Evolutionary conservation across 2,797 vertebrate genomes (phyloP).

Genomic region (Dryobates pubescens): DNA sequence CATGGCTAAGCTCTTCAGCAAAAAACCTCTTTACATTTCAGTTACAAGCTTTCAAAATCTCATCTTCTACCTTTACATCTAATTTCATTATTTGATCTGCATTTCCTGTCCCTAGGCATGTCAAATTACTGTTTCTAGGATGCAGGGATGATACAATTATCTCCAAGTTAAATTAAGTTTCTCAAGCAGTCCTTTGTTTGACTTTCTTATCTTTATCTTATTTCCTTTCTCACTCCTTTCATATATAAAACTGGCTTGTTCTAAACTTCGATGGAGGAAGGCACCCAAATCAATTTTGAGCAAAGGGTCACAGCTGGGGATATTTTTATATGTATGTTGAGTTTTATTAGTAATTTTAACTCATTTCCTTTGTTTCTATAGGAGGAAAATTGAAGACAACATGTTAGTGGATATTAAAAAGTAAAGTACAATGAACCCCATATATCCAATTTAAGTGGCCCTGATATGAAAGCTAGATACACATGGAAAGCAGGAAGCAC

Average conservation of each 20-base stretch:
- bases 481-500: neutral
- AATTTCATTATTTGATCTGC: neutral
- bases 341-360: slow-evolving; percentile 31
- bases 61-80: neutral
- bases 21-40: neutral
- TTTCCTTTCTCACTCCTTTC: neutral
- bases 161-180: slow-evolving; percentile 43
- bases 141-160: slow-evolving; percentile 21
- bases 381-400: neutral
- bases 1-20: neutral
- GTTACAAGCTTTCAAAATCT: neutral
- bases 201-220: slow-evolving; percentile 42
- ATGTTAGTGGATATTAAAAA: slow-evolving; percentile 44
- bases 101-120: neutral
- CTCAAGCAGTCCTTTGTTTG: slow-evolving; percentile 29
- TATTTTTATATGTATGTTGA: slow-evolving; percentile 18
- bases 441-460: neutral
- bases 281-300: neutral
- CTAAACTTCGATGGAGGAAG: slow-evolving; percentile 5
- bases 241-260: neutral
- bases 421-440: neutral
- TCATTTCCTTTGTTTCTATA: slow-evolving; percentile 35
- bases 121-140: slow-evolving; percentile 16
- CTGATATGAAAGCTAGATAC: slow-evolving; percentile 20
- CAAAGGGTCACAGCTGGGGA: neutral